Evolutionary conservation across 2,797 vertebrate species (phyloP), one percentile per base, ranked within the genome.

Genomic region (Aeoliscus strigatus): DNA sequence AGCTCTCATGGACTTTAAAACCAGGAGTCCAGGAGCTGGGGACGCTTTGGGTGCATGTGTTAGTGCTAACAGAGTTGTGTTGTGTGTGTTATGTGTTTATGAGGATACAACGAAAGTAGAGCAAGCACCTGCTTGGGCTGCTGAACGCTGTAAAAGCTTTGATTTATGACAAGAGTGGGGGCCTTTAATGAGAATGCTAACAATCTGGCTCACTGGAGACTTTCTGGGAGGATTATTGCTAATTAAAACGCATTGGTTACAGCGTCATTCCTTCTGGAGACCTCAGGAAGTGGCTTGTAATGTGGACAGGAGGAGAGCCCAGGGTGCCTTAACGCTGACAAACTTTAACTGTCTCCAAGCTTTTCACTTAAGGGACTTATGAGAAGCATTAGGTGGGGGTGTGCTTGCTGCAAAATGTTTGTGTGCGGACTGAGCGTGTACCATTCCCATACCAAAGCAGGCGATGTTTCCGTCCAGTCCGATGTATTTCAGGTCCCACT

Each of bases 391-490:
- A 60, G n/a, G n/a, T n/a, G n/a, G n/a, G n/a, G n/a, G n/a, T n/a
- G n/a, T n/a, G n/a, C n/a, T n/a, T n/a, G n/a, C n/a, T n/a, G n/a
- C n/a, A n/a, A n/a, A n/a, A n/a, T n/a, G n/a, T n/a, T n/a, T 49
- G 47, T 31, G 15, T 13, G 29, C 25, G 21, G 13, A n/a, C 10
- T 27, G 37, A 10, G 27, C 33, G 39, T 8, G 32, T 17, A 14
- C 3, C 1, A 26, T 34, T 27, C 47, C 11, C 50, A 5, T 81
- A 99, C 96, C 96, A 56, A 99, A 99, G 83, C 96, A 99, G 59
- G 96, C 96, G 21, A 98, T 99, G 87, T 98, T 98, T 62, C 96
- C 96, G 18, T 99, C 96, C 80, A 99, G 72, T 26, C 96, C 95
- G 35, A 99, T 94, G 64, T 99, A 99, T 65, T 99, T 99, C 34